Evolutionary conservation across 1,140 invertebrate species (phyloP), one percentile per base, ranked within the genome.

Genomic region (Vanessa tameamea): DNA sequence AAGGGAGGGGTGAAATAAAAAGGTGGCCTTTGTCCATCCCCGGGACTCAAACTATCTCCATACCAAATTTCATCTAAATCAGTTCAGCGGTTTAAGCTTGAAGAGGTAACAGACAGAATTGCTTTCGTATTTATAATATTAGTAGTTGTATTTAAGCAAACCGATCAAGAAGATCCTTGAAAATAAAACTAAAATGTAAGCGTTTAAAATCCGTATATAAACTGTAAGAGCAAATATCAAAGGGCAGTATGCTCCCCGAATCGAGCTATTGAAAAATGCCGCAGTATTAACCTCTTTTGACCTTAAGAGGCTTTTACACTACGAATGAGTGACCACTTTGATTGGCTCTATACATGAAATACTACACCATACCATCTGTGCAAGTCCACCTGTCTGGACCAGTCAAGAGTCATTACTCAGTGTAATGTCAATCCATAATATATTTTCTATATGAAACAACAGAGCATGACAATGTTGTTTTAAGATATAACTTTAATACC

Each of bases 401-500:
- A 75, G 63, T 70, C 71, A 61, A 66, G 64, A 67, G 78, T 79
- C 80, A 80, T 80, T 76, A 76, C 71, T 74, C 80, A 79, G 69
- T 82, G 74, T 69, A 69, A n/a, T n/a, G n/a, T 73, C 77, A 68
- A 77, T 69, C 78, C 74, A 84, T 89, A 89, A 87, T 85, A 88
- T 87, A 90, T 87, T 89, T 89, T 84, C 78, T 72, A 75, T 79
- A 80, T 75, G 72, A 77, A 86, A 86, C 82, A 73, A 74, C 77
- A 83, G 84, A 86, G 77, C 81, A 80, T 83, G 85, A 72, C 82
- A 87, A 85, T 86, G 87, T 88, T 84, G 85, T 81, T 87, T 83
- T 71, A 77, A 82, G 81, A 83, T 85, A 84, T 87, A 91, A 90
- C 84, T 90, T 89, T 85, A 85, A 81, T 87, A 89, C 86, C 72